Evolutionary conservation across 2,797 vertebrate genomes (phyloP), one percentile per base, ranked within the genome.

Genomic region (Craterocephalus amniculus): DNA sequence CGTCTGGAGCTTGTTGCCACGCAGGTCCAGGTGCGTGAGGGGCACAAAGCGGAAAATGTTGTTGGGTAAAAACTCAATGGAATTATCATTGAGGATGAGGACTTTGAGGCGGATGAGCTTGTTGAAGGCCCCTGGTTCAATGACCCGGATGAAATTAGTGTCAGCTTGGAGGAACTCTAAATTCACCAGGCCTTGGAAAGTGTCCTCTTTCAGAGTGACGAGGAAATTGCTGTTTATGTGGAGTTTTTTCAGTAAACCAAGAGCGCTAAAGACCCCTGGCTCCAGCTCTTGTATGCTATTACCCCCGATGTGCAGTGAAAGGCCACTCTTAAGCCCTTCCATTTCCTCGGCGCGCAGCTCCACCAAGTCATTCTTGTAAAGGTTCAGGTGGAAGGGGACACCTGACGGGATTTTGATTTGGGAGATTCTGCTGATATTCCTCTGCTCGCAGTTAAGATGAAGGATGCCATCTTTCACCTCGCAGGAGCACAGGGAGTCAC

Each of bases 151-250:
- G 78, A 98, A 99, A 93, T 99, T 99, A 14, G 98, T 98, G 90
- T 99, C 98, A 22, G 97, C 97, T 87, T 99, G 98, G 82, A 99
- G 96, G 78, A 97, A 99, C 92, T 99, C 98, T 81, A 99, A 86
- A 91, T 96, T 99, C 80, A 97, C 96, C 88, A 99, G 89, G 80
- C 98, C 98, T 71, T 95, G 95, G 86, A 99, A 99, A 0, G 95
- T 99, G 88, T 98, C 97, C 90, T 99, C 97, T 91, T 95, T 97
- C 74, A 99, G 93, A 66, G 94, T 96, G 87, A 98, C 96, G 72
- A 99, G 94, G 80, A 96, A 99, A 93, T 99, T 99, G 87, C 98
- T 97, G 92, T 99, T 99, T 90, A 99, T 98, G 87, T 99, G 97
- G 81, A 99, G 95, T 87, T 98, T 96, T 71, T 96, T 99, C 83